phyloP scores from a whole-genome alignment of 2,888 invertebrate genomes.

The Arrhopalites spinosus region DNA sequence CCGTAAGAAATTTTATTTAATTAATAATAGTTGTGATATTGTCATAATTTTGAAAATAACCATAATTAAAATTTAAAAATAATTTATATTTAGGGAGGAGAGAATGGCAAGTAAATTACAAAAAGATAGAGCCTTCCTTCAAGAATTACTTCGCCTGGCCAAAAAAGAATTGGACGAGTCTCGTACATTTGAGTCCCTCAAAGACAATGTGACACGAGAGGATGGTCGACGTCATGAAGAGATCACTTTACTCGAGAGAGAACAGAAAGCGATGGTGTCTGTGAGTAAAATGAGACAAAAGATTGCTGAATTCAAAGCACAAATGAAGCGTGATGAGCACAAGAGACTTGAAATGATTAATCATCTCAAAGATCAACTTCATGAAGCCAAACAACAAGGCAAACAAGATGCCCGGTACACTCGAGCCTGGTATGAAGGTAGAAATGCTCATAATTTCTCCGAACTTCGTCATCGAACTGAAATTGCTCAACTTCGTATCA shows the following conservation, averaged over 20 bases:
- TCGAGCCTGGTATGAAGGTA: conserved; percentile 46
- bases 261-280: conserved; percentile 24
- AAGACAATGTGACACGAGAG: conserved; percentile 35
- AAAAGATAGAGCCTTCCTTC: conserved; percentile 37
- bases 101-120: conserved; percentile 39
- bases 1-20: conserved; percentile 33
- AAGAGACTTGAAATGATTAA: conserved; percentile 45
- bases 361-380: conserved; percentile 48
- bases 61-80: neutral
- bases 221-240: conserved; percentile 38
- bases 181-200: conserved; percentile 36
- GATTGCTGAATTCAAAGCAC: conserved; percentile 37
- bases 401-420: conserved; percentile 43
- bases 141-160: conserved; percentile 37
- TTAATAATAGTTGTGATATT: neutral
- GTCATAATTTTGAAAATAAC: neutral
- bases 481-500: conserved; percentile 32
- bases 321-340: conserved; percentile 43
- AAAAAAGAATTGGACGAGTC: conserved; percentile 36
- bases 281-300: conserved; percentile 33
- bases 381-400: conserved; percentile 42
- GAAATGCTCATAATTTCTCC: conserved; percentile 36
- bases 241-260: conserved; percentile 35
- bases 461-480: conserved; percentile 33
- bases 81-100: conserved; percentile 29